Conservation (phyloP, 2,113 vertebrate species). For the Ceratotherium simum region DNA sequence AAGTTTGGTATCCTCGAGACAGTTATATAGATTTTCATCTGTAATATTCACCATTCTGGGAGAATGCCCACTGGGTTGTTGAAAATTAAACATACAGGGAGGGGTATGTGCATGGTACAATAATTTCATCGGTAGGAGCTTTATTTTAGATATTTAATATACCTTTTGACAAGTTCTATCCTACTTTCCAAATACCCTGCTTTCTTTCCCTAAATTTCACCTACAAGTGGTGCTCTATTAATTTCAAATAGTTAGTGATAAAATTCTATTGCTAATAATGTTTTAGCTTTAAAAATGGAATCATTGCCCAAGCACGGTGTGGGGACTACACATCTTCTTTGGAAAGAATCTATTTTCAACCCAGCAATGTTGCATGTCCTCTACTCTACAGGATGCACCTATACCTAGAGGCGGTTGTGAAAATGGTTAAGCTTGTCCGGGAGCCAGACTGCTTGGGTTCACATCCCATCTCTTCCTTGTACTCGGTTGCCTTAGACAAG, state of each 20-base stretch:
- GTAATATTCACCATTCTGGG: neutral
- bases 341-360: neutral
- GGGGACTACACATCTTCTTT: neutral
- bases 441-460: neutral
- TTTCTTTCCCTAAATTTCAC: neutral
- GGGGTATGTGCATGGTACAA: fast-evolving
- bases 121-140: neutral
- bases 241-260: neutral
- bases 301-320: neutral
- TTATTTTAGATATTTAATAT: neutral
- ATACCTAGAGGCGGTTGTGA: neutral
- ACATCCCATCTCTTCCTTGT: neutral
- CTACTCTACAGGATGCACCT: fast-evolving
- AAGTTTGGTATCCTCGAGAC: neutral
- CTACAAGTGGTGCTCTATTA: neutral
- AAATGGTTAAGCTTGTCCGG: neutral
- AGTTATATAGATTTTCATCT: neutral
- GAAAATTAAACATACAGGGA: neutral
- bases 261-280: neutral
- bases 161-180: neutral
- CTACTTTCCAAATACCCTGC: neutral
- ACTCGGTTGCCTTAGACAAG: neutral
- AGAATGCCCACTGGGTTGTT: neutral
- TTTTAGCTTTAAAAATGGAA: neutral
- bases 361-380: fast-evolving